phyloP scores from a whole-genome alignment of 1,140 invertebrate genomes.

The Drosophila tristis region DNA sequence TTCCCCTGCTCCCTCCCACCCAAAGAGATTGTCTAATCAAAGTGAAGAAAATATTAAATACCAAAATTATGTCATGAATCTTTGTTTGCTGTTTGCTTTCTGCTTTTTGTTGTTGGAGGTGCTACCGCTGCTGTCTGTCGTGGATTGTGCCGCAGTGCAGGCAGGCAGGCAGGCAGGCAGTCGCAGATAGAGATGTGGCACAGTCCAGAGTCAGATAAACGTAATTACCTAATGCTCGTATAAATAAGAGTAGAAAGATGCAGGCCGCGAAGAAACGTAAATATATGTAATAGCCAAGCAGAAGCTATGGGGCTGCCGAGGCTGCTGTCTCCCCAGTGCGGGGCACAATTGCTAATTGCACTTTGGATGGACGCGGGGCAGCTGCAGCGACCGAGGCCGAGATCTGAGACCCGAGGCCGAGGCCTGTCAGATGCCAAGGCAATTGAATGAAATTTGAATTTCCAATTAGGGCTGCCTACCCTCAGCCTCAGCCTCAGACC shows the following conservation, averaged over 20 bases:
- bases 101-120: conserved; percentile 39
- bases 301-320: not conserved
- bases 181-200: no score
- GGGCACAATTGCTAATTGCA: conserved; percentile 73
- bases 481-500: conserved; percentile 1
- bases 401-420: not conserved
- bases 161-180: conserved; percentile 12
- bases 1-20: not conserved
- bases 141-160: conserved; percentile 61
- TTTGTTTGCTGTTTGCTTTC: conserved; percentile 33
- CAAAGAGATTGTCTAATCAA: conserved; percentile 70
- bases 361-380: conserved; percentile 22
- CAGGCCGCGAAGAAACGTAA: conserved; percentile 1
- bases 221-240: conserved; percentile 43
- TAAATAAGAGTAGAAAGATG: conserved; percentile 18
- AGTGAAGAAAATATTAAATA: conserved; percentile 64
- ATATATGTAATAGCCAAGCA: not conserved
- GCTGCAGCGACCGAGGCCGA: no score
- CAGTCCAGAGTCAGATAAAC: conserved; percentile 56
- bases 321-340: conserved; percentile 1
- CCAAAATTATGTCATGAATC: conserved; percentile 70
- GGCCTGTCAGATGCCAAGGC: conserved; percentile 43
- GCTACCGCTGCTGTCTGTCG: no score
- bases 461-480: conserved; percentile 43
- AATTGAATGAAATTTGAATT: conserved; percentile 69